Conservation (phyloP, 2,797 vertebrate genomes). For the Pangasius djambal region DNA sequence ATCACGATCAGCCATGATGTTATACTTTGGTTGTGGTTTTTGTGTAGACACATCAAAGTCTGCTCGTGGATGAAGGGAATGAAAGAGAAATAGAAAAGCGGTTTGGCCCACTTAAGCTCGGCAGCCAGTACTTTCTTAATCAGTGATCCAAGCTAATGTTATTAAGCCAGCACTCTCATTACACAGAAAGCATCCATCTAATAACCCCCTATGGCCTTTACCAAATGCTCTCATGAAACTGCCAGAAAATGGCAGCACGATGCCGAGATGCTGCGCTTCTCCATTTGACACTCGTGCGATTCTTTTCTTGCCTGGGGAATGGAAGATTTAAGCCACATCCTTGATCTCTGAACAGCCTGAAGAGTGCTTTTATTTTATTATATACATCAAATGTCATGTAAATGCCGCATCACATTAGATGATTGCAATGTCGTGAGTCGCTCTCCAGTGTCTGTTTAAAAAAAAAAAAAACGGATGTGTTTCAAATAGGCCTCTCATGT, state of each 20-base stretch:
- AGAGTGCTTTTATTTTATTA: slow-evolving; percentile 9
- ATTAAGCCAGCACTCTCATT: slow-evolving; percentile 71
- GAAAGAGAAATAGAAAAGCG: slow-evolving; percentile 20
- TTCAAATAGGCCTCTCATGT: neutral
- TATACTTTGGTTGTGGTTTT: neutral
- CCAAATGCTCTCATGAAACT: slow-evolving; percentile 68
- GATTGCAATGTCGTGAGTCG: neutral
- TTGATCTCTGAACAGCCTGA: slow-evolving; percentile 43
- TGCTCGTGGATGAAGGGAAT: slow-evolving; percentile 28
- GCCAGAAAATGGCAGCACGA: slow-evolving; percentile 62
- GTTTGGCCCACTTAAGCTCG: slow-evolving; percentile 57
- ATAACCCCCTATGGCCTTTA: slow-evolving; percentile 68
- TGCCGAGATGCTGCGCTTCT: slow-evolving; percentile 50
- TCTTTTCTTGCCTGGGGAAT: slow-evolving; percentile 49
- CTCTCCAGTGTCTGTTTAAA: neutral
- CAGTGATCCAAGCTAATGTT: slow-evolving; percentile 66
- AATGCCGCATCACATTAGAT: slow-evolving; percentile 27
- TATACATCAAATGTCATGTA: slow-evolving; percentile 27
- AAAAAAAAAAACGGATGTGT: no score
- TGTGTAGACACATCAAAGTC: neutral
- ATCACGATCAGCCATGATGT: neutral
- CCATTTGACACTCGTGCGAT: slow-evolving; percentile 54
- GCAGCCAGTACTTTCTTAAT: slow-evolving; percentile 62
- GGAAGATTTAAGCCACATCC: slow-evolving; percentile 46
- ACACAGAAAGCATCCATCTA: slow-evolving; percentile 67